Percentiles rank a stretch among this genome's conserved stretches.
phyloP scores from a whole-genome alignment of 2,888 invertebrate species.

The Apamea sordens region DNA sequence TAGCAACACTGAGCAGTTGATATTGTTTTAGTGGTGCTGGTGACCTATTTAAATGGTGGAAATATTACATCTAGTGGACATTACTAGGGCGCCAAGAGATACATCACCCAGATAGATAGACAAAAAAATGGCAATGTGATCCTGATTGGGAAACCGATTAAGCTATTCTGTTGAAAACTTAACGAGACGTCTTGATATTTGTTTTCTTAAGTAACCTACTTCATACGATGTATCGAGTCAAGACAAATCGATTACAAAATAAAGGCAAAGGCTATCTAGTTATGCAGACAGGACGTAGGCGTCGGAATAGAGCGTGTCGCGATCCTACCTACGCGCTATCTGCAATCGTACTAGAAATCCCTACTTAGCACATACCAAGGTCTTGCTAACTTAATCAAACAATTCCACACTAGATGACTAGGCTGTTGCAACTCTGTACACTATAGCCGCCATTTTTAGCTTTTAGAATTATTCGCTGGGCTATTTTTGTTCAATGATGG shows the following conservation, averaged over 20 bases:
- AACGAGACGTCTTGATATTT: not conserved
- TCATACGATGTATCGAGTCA: slow-evolving; percentile 5
- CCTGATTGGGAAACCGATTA: not conserved
- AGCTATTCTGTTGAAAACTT: not conserved
- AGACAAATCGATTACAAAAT: slow-evolving; percentile 59
- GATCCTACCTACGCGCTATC: slow-evolving; percentile 66
- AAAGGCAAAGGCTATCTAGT: slow-evolving; percentile 61
- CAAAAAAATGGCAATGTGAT: not conserved
- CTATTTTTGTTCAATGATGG: slow-evolving; percentile 41
- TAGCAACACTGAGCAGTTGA: not conserved
- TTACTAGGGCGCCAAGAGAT: slow-evolving; percentile 2
- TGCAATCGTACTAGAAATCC: slow-evolving; percentile 64
- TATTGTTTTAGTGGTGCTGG: not conserved
- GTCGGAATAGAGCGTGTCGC: slow-evolving; percentile 53
- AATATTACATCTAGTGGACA: not conserved
- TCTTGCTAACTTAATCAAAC: slow-evolving; percentile 50
- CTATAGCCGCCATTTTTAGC: slow-evolving; percentile 1
- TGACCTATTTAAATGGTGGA: not conserved
- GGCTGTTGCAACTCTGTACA: slow-evolving; percentile 29
- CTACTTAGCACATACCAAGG: slow-evolving; percentile 63
- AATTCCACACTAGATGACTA: slow-evolving; percentile 34
- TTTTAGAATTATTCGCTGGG: not conserved
- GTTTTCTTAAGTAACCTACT: not conserved
- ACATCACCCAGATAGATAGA: not conserved
- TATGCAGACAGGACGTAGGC: slow-evolving; percentile 62